phyloP scores from a whole-genome alignment of 2,113 vertebrate species.

The Rostratula benghalensis region DNA sequence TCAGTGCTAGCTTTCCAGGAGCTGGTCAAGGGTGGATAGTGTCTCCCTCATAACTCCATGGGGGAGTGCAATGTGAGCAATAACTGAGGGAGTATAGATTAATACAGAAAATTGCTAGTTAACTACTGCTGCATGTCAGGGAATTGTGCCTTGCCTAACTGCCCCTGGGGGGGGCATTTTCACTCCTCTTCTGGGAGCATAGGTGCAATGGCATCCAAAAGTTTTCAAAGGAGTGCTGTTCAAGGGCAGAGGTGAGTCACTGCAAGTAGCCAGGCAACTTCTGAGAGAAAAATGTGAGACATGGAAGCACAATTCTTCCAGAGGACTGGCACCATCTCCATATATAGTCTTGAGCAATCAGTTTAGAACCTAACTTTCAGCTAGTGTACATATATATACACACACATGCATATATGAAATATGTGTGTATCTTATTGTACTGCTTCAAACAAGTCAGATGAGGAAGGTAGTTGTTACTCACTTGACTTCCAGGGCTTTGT shows the following conservation, averaged over 20 bases:
- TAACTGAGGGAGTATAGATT: background rate
- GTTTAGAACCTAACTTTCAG: background rate
- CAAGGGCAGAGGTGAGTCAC: constrained; percentile 13
- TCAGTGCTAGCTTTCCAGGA: background rate
- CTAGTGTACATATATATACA: too few species aligned
- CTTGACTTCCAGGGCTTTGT: background rate
- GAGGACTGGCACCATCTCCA: background rate
- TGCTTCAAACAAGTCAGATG: background rate
- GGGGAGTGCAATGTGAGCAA: background rate
- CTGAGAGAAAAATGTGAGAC: background rate
- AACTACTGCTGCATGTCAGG: background rate
- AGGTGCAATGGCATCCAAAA: background rate
- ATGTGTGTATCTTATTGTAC: background rate
- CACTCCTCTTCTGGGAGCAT: background rate
- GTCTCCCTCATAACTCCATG: background rate
- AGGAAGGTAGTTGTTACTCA: background rate
- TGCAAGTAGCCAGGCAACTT: background rate
- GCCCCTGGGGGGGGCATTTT: constrained; percentile 28
- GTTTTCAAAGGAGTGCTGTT: background rate
- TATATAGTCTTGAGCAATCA: background rate
- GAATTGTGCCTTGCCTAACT: constrained; percentile 4
- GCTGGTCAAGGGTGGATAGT: constrained; percentile 11
- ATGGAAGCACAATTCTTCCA: background rate
- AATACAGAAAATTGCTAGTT: background rate
- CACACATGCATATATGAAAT: background rate